Base-by-base conservation (phyloP, 2,113 vertebrate genomes). In the Oncorhynchus tshawytscha region DNA sequence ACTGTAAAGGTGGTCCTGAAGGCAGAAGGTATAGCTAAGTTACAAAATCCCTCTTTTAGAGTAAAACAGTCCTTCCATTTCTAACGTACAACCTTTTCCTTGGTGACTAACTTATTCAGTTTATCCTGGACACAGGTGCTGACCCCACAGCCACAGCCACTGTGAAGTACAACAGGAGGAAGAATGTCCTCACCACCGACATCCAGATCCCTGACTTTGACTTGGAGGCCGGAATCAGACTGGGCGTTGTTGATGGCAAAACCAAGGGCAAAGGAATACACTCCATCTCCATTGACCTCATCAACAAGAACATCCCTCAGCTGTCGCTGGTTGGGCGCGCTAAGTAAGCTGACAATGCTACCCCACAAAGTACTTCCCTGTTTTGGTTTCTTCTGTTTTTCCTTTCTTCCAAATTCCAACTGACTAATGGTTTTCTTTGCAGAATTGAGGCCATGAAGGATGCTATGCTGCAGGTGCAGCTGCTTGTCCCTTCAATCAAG, bases 291-390 rank as follows among this genome's bases (percentile, higher is more conserved):
- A 81, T 98, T 71, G 93, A 97, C 54, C n/a, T 98, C 5, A 86
- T 94, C 68, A 96, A 96, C 84, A 95, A 95, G 85, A 94, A 96
- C 54, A 85, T 94, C 82, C 86, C 95, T 59, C 94, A 96, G 88
- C 83, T 94, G 59, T 93, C 94, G 9, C 83, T 99, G 76, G 86
- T 91, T 31, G 94, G 93, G n/a, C 94, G 89, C 27, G 75, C 95
- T 74, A 96, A 95, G 97, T 99, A 95, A 85, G 90, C 79, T 82
- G 82, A 72, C 13, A 39, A n/a, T 39, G 4, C 67, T 20, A 9
- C 31, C 8, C 65, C 13, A 31, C 65, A 67, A 29, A 54, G 51
- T 62, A 62, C n/a, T 24, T n/a, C 67, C 13, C 2, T 25, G 9
- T 13, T 68, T 34, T 67, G 24, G 16, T 29, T 29, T 34, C 18